Conservation (phyloP, 2,113 vertebrate genomes). For the Atlantisia rogersi region DNA sequence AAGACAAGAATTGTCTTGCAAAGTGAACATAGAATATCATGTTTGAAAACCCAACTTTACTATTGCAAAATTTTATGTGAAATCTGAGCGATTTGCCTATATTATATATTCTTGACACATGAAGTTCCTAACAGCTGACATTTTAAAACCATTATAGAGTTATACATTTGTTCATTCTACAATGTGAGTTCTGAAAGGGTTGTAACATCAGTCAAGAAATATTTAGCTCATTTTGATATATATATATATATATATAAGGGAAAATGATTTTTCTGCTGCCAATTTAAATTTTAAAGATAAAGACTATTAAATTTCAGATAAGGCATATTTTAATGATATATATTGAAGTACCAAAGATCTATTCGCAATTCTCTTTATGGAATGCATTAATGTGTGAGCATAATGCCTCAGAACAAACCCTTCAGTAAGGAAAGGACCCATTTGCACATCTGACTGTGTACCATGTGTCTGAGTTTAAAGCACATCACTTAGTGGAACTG, state of each 20-base stretch:
- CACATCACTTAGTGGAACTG: background rate
- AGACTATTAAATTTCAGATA: background rate
- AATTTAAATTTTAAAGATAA: background rate
- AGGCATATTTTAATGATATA: background rate
- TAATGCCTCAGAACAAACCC: background rate
- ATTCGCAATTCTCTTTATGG: background rate
- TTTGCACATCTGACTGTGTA: background rate
- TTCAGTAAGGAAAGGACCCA: background rate
- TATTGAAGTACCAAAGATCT: background rate
- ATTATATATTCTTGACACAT: background rate
- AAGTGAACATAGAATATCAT: background rate
- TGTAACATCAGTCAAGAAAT: conserved; percentile 18
- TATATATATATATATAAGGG: background rate
- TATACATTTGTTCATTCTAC: background rate
- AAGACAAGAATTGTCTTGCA: background rate
- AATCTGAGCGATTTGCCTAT: background rate
- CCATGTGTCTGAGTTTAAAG: background rate
- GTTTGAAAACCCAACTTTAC: background rate
- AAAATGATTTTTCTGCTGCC: background rate
- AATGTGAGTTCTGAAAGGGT: background rate
- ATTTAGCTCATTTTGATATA: conserved; percentile 24
- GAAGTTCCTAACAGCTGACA: conserved; percentile 8
- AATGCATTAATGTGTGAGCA: background rate
- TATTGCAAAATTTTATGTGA: background rate
- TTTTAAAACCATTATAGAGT: conserved; percentile 19